Evolutionary conservation across 2,888 invertebrate species (phyloP), one percentile per base, ranked within the genome.

Genomic region (Polydrusus cervinus): DNA sequence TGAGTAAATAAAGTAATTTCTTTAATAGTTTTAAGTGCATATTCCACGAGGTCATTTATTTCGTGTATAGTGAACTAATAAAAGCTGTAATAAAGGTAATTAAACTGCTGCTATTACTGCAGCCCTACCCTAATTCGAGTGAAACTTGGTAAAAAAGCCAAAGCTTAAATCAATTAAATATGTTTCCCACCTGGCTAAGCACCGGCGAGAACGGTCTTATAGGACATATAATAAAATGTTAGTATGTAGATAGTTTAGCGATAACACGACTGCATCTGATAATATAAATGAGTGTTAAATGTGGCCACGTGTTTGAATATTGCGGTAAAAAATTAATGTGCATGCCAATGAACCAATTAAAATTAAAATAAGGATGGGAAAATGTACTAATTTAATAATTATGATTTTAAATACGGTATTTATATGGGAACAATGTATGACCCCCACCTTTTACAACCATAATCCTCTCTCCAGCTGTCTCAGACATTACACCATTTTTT

Each of bases 281-380:
- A 83, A 82, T 82, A 80, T 82, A 82, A 82, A 83, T 81, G 82
- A 82, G 83, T 82, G 83, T 83, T 83, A 82, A 83, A 82, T 81
- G 83, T 79, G 80, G 81, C 82, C 82, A 81, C 83, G 83, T 82
- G 83, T 79, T 78, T 76, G 76, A 78, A 70, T 79, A 69, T 30
- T 70, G 69, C 57, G 74, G 60, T 49, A 60, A 40, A 53, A 55
- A 14, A 40, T 49, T 20, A 14, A 57, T 57, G 57, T 38, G 55
- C 34, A 16, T 38, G 11, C 8, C 40, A 38, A 16, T 60, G 8
- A 38, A 38, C 16, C 38, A 34, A 60, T 38, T 60, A 60, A 55
- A 55, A 18, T 13, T 2, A 47, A n/a, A 16, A n/a, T n/a, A n/a
- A n/a, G n/a, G n/a, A n/a, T n/a, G n/a, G n/a, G n/a, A n/a, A n/a